Evolutionary conservation across 1,140 invertebrate species (phyloP).

Genomic region (Drosophila melanica): DNA sequence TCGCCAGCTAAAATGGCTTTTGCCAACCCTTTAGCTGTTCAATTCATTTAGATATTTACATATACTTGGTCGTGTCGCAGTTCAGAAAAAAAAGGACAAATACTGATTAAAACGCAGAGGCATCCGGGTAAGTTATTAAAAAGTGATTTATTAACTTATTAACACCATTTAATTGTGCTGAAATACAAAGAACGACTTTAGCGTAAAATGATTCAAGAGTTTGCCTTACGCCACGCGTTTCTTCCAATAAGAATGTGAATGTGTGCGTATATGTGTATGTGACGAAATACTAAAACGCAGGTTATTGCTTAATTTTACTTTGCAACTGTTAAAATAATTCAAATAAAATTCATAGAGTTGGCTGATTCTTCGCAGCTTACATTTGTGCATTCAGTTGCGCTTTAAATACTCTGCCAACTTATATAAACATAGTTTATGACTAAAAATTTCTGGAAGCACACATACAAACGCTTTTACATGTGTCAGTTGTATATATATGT

Average conservation of each 20-base stretch:
- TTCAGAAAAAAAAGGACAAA: constrained; percentile 60
- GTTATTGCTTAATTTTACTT: constrained; percentile 14
- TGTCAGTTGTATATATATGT: not conserved
- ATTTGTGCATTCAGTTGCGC: not conserved
- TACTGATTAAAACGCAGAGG: constrained; percentile 76
- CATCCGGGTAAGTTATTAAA: constrained; percentile 72
- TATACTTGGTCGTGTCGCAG: constrained; percentile 61
- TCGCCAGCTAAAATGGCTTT: not conserved
- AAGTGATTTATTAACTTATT: not conserved
- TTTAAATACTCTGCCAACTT: not conserved
- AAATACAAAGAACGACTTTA: constrained; percentile 52
- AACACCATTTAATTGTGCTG: constrained; percentile 26
- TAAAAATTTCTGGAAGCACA: constrained; percentile 58
- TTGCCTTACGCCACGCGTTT: constrained; percentile 67
- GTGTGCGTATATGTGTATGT: constrained; percentile 24
- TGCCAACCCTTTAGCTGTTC: constrained; percentile 13
- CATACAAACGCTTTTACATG: not conserved
- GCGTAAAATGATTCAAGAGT: constrained; percentile 28
- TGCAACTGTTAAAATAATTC: not conserved
- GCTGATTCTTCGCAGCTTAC: not conserved
- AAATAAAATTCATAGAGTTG: not conserved
- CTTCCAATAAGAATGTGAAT: constrained; percentile 44
- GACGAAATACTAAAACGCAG: constrained; percentile 57
- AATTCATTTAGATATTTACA: constrained; percentile 60
- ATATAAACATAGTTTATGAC: constrained; percentile 37